Conservation (phyloP, 2,113 vertebrate genomes). For the Psittacara wagleri region DNA sequence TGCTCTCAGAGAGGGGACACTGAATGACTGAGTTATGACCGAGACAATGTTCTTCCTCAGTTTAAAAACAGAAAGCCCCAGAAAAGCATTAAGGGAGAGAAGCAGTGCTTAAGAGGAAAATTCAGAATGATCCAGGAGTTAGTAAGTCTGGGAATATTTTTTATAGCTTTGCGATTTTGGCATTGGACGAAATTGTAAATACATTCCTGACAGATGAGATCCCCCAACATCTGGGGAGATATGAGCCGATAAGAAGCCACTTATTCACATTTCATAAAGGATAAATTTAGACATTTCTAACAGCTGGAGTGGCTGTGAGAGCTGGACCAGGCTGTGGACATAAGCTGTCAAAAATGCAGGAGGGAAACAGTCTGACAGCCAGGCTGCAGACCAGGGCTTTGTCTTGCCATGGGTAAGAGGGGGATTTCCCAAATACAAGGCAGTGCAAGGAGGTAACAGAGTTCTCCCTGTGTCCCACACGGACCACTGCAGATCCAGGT, state of each 20-base stretch:
- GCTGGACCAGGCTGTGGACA: not conserved
- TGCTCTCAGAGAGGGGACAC: not conserved
- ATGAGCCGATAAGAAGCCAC: not conserved
- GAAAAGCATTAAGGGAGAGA: constrained; percentile 7
- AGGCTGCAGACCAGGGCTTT: not conserved
- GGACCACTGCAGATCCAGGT: not conserved
- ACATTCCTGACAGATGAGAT: constrained; percentile 48
- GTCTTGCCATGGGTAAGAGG: rapidly evolving
- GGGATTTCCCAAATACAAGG: not conserved
- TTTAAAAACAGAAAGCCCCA: not conserved
- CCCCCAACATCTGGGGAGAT: constrained; percentile 52
- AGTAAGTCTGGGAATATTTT: constrained; percentile 12
- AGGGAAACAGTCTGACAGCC: not conserved
- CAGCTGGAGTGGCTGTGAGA: constrained; percentile 14
- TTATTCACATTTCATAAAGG: not conserved
- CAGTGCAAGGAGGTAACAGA: not conserved
- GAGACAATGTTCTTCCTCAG: not conserved
- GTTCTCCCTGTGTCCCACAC: not conserved
- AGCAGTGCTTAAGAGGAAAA: not conserved
- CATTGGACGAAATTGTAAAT: not conserved
- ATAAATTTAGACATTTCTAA: constrained; percentile 33
- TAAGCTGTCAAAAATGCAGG: not conserved
- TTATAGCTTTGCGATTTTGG: constrained; percentile 17
- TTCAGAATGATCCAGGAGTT: not conserved
- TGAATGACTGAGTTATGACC: not conserved